Evolutionary conservation across 2,888 invertebrate genomes (phyloP).

Genomic region (Sturmia bella): DNA sequence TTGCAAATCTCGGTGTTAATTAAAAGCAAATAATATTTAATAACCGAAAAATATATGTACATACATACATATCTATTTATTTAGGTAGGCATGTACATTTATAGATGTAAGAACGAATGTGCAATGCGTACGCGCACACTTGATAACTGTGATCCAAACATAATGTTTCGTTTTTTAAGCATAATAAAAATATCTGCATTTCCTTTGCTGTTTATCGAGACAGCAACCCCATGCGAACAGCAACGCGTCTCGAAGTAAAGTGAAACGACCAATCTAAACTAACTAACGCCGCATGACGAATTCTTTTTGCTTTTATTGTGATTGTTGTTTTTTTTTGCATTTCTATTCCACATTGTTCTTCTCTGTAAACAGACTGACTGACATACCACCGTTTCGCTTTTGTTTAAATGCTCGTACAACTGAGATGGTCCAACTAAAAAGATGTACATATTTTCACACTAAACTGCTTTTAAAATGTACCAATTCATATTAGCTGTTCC

Average conservation of each 20-base stretch:
- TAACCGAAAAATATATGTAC: slow-evolving; percentile 23
- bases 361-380: slow-evolving; percentile 42
- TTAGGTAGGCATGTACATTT: neutral
- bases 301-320: slow-evolving; percentile 66
- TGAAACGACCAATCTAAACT: slow-evolving; percentile 60
- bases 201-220: neutral
- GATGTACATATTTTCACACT: too few relatives aligned
- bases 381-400: too few relatives aligned
- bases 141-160: slow-evolving; percentile 56
- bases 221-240: neutral
- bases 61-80: neutral
- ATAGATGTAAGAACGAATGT: neutral
- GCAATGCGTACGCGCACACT: slow-evolving; percentile 62
- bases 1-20: slow-evolving; percentile 52
- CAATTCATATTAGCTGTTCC: too few relatives aligned
- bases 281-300: slow-evolving; percentile 67
- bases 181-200: slow-evolving; percentile 12
- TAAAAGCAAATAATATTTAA: slow-evolving; percentile 47
- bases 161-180: slow-evolving; percentile 22
- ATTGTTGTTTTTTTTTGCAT: slow-evolving; percentile 50
- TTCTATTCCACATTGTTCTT: slow-evolving; percentile 54
- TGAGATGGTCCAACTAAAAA: too few relatives aligned
- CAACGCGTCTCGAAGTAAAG: slow-evolving; percentile 21
- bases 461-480: too few relatives aligned
- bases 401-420: too few relatives aligned